phyloP scores from a whole-genome alignment of 2,113 vertebrate species.

The Stercorarius parasiticus region DNA sequence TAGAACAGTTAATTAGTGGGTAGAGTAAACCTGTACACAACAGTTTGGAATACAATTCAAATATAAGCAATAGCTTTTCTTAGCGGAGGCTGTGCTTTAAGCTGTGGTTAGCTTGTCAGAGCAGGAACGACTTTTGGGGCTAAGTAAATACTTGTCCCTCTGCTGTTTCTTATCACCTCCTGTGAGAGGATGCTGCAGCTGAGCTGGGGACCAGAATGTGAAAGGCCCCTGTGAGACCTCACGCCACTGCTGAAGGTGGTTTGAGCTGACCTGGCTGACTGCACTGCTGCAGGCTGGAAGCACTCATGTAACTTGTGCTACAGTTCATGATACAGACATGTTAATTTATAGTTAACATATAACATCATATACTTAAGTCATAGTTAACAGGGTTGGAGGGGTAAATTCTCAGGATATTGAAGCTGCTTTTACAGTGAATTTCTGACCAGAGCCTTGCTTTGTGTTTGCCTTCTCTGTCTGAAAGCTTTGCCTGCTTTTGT shows the following conservation, averaged over 20 bases:
- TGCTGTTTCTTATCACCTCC: background rate
- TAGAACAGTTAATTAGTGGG: background rate
- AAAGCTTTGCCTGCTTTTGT: background rate
- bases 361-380: too few species aligned
- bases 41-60: background rate
- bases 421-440: background rate
- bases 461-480: background rate
- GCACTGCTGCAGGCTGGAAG: background rate
- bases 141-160: background rate
- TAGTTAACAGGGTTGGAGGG: too few species aligned
- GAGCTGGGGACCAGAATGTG: background rate
- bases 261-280: background rate
- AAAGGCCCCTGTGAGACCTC: background rate
- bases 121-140: background rate
- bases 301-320: background rate
- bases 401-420: background rate
- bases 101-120: background rate
- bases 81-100: background rate
- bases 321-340: background rate
- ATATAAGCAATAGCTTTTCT: background rate
- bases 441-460: background rate
- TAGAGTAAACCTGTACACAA: background rate
- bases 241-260: background rate
- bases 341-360: background rate
- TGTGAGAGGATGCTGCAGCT: background rate